These are phyloP conservation scores for Drosophila neotestacea DNA, from an alignment of 2,888 invertebrate species.

Conservation along the genomic window DNA sequence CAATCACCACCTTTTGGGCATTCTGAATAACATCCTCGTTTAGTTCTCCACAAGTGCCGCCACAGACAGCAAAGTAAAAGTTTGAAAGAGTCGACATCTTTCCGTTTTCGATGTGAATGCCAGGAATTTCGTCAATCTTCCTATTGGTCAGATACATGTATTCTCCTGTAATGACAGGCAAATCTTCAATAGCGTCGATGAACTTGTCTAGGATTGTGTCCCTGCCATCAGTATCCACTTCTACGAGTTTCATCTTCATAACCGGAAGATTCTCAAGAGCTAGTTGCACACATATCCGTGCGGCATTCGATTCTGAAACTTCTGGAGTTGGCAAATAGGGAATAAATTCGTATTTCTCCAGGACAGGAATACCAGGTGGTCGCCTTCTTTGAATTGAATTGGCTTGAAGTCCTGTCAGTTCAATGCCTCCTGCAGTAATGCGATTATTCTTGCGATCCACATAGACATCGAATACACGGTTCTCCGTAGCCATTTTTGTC, in stretches of 20 bases:
- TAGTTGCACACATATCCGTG: slow-evolving; percentile 89
- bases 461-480: slow-evolving; percentile 81
- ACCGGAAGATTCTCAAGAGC: slow-evolving; percentile 90
- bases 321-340: slow-evolving; percentile 86
- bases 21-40: slow-evolving; percentile 83
- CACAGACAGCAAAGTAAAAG: slow-evolving; percentile 80
- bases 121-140: slow-evolving; percentile 83
- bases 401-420: slow-evolving; percentile 91
- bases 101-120: slow-evolving; percentile 88
- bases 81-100: slow-evolving; percentile 85
- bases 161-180: slow-evolving; percentile 90
- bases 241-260: slow-evolving; percentile 88
- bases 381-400: slow-evolving; percentile 90
- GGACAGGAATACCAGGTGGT: slow-evolving; percentile 90
- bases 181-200: slow-evolving; percentile 88
- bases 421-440: slow-evolving; percentile 90
- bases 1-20: slow-evolving; percentile 86
- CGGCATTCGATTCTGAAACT: slow-evolving; percentile 85
- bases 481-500: slow-evolving; percentile 82
- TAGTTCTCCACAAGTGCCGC: slow-evolving; percentile 62
- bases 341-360: slow-evolving; percentile 91
- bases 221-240: slow-evolving; percentile 87
- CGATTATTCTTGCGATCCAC: slow-evolving; percentile 77
- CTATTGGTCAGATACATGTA: slow-evolving; percentile 86
- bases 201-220: slow-evolving; percentile 87